Conservation (phyloP, 2,113 vertebrate species). For the Amazona guildingii region DNA sequence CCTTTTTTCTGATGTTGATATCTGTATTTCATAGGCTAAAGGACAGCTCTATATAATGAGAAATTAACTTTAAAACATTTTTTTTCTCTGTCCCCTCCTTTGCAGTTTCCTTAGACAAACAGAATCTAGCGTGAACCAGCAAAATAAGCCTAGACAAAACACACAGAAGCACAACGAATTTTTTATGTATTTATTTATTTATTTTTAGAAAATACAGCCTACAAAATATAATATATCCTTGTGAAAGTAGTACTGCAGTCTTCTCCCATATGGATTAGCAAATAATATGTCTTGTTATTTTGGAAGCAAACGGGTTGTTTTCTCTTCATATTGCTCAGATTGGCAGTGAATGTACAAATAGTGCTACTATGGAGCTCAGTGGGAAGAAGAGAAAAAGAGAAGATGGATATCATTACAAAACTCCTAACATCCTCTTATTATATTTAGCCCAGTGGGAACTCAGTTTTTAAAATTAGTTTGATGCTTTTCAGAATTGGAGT, state of each 20-base stretch:
- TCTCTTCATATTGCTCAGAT: background rate
- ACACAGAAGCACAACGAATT: background rate
- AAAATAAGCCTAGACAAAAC: background rate
- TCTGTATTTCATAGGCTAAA: background rate
- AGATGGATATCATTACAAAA: background rate
- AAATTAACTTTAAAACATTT: background rate
- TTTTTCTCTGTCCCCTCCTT: background rate
- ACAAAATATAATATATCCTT: background rate
- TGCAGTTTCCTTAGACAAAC: background rate
- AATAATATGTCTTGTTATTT: constrained; percentile 13
- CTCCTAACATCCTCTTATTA: background rate
- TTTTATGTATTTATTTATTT: background rate
- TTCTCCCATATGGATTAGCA: background rate
- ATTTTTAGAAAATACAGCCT: background rate
- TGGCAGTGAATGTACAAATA: background rate
- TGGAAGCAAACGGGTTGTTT: background rate
- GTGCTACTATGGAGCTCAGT: background rate
- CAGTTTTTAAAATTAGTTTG: background rate
- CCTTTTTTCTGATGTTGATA: background rate
- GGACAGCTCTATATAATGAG: background rate
- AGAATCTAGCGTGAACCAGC: background rate
- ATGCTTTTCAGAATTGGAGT: background rate
- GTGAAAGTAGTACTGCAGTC: background rate
- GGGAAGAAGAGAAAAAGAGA: background rate
- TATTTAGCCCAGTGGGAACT: background rate